Percentiles rank a stretch among this genome's conserved stretches.
These are phyloP conservation scores for Orthonyx spaldingii DNA, from an alignment of 2,113 vertebrate species.

Conservation along the genomic window DNA sequence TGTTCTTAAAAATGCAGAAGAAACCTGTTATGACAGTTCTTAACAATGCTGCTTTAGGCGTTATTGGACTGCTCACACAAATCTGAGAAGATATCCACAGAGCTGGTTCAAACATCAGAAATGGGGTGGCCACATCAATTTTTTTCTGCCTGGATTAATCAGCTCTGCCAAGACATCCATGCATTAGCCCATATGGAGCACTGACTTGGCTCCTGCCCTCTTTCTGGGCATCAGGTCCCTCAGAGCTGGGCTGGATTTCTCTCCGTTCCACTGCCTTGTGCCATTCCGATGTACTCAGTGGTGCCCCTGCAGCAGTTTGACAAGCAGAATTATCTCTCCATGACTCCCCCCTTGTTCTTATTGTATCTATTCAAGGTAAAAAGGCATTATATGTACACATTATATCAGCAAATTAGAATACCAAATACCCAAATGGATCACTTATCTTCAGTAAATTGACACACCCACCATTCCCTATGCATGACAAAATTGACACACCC, in stretches of 20 bases:
- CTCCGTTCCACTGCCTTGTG: rapidly evolving
- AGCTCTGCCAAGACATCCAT: background rate
- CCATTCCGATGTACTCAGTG: rapidly evolving
- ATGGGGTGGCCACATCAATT: background rate
- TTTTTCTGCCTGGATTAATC: background rate
- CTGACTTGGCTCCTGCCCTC: rapidly evolving
- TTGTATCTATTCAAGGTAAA: background rate
- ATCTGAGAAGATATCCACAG: background rate
- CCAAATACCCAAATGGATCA: background rate
- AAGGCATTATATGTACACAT: background rate
- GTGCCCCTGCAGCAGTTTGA: background rate
- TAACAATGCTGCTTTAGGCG: background rate
- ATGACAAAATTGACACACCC: background rate
- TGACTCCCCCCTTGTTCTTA: background rate
- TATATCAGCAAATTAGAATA: background rate
- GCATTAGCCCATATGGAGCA: rapidly evolving
- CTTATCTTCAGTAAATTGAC: background rate
- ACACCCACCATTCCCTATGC: background rate
- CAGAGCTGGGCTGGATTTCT: background rate
- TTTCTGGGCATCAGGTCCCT: background rate
- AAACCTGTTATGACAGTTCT: background rate
- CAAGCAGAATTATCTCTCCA: background rate
- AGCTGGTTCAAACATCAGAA: background rate
- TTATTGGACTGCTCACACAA: background rate
- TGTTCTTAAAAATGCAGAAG: background rate